Conservation (phyloP, 2,113 vertebrate species). For the Hucho hucho region DNA sequence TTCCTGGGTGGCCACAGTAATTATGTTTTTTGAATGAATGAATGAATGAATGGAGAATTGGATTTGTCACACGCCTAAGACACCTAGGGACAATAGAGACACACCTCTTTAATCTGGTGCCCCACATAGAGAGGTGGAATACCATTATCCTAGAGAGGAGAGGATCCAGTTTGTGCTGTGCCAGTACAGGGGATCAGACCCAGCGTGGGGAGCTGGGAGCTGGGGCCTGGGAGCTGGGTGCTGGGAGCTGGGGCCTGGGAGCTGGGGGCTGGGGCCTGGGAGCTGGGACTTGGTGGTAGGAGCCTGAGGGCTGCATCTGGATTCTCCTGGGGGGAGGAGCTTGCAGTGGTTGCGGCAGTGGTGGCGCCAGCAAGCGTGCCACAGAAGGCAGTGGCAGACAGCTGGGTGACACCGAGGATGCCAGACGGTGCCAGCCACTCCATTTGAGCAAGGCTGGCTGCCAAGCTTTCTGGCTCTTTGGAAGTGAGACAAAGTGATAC, state of each 20-base stretch:
- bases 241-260: background rate
- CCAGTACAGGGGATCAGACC: constrained; percentile 5
- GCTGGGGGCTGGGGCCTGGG: background rate
- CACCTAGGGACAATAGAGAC: no score
- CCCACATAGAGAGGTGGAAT: background rate
- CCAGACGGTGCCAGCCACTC: background rate
- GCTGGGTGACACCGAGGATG: constrained; percentile 1
- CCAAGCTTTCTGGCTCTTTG: constrained; percentile 22
- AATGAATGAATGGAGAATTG: constrained; percentile 4
- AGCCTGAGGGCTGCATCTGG: background rate
- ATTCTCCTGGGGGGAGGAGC: background rate
- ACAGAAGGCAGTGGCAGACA: constrained; percentile 11
- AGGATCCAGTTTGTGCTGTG: background rate
- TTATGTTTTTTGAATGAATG: no score
- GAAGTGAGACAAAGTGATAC: background rate
- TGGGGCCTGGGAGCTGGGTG: background rate
- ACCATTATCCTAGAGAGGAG: constrained; percentile 20
- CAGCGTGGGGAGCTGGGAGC: background rate
- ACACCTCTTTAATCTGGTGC: background rate
- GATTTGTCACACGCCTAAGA: background rate
- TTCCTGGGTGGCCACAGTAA: background rate
- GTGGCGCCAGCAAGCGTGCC: constrained; percentile 13
- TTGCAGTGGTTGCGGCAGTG: no score
- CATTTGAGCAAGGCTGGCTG: background rate
- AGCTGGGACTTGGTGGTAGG: background rate